Evolutionary conservation across 2,113 vertebrate genomes (phyloP), one percentile per base, ranked within the genome.

Genomic region (Anarrhichthys ocellatus): DNA sequence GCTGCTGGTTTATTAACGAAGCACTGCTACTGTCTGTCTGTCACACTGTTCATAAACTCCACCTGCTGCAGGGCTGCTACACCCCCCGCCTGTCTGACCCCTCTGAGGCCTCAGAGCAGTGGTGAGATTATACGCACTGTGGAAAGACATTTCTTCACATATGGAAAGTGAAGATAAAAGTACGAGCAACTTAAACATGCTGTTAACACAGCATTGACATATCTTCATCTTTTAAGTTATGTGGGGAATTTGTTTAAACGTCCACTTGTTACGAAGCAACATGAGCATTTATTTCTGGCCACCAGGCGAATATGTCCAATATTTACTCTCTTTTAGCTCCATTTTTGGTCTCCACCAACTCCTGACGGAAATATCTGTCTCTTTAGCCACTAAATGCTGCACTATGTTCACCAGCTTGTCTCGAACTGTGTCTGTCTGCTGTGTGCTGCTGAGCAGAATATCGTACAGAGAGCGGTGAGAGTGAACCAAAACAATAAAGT

Each of bases 41-140:
- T 10, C 65, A 18, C 6, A 17, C 42, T 67, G 24, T 18, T 67
- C 65, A 67, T 67, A 29, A 68, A 29, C 52, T 48, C 9, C 27
- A n/a, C 2, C 38, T 74, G 58, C 64, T 64, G 22, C 44, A 59
- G 38, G 64, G 77, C 58, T 0, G 46, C 44, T 62, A n/a, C 24
- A 38, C 27, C 1, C 56, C 27, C 32, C 8, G 20, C 24, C 29
- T 40, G 63, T 22, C 27, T 56, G 67, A n/a, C 58, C 24, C 72
- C 48, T 65, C 68, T 13, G 64, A 64, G 48, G 32, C 63, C 65
- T 86, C 76, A 36, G 9, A 22, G 69, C 72, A 40, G 42, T 20
- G 27, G 4, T 29, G 6, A 64, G 46, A 54, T 18, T 29, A 67
- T 0, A 32, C 8, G 63, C 52, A 75, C 15, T 58, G 67, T 61